Conservation (phyloP, 2,113 vertebrate species). For the Lepus timidus region DNA sequence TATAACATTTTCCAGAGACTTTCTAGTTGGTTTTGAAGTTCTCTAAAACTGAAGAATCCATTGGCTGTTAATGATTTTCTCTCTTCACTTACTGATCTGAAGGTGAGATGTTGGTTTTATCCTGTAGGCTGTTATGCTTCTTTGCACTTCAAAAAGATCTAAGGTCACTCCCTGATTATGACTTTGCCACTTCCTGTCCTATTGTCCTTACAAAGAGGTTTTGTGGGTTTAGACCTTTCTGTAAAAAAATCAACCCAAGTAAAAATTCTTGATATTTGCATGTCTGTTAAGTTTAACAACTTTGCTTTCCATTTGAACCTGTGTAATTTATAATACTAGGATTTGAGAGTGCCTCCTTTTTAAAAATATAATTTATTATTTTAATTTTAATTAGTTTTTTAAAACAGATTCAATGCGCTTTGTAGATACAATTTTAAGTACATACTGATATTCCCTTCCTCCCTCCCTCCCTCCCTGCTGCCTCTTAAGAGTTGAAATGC, state of each 20-base stretch:
- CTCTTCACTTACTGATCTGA: constrained; percentile 72
- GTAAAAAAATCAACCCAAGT: constrained; percentile 70
- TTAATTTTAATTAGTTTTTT: too few relatives aligned
- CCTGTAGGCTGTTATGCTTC: constrained; percentile 73
- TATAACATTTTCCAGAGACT: constrained; percentile 31
- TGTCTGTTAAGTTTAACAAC: constrained; percentile 58
- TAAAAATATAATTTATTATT: too few relatives aligned
- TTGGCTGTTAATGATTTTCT: constrained; percentile 73
- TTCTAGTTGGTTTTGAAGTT: constrained; percentile 74
- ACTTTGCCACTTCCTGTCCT: constrained; percentile 80
- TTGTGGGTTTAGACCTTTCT: constrained; percentile 67
- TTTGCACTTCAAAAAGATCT: constrained; percentile 86
- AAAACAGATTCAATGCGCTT: too few relatives aligned
- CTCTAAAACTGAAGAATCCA: constrained; percentile 39
- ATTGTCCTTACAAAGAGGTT: constrained; percentile 72
- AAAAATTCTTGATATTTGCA: constrained; percentile 73
- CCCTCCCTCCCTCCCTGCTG: too few relatives aligned
- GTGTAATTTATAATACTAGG: constrained; percentile 29
- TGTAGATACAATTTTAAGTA: too few relatives aligned
- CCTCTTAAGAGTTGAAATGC: constrained; percentile 34
- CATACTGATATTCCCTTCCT: too few relatives aligned
- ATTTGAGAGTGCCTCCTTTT: not conserved
- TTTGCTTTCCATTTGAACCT: constrained; percentile 64
- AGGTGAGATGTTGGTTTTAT: constrained; percentile 83
- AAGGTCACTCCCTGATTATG: constrained; percentile 77